Evolutionary conservation across 2,797 vertebrate genomes (phyloP).

Genomic region (Arrhamphus sclerolepis): DNA sequence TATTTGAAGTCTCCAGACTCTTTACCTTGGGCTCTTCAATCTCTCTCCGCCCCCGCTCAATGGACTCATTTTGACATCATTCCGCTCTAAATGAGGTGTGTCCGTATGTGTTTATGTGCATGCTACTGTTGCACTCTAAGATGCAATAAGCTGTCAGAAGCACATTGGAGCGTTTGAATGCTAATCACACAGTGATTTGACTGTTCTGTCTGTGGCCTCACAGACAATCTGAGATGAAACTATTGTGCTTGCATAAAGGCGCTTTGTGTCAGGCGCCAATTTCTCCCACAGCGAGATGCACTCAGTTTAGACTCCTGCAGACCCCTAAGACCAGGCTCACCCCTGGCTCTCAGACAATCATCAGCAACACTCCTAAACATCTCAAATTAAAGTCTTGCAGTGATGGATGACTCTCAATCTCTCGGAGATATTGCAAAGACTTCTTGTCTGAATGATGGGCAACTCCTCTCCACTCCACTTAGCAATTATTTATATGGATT

Average conservation of each 20-base stretch:
- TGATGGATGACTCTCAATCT: constrained; percentile 82
- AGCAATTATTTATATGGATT: constrained; percentile 82
- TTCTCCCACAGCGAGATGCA: constrained; percentile 30
- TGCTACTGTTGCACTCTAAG: constrained; percentile 12
- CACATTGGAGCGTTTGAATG: constrained; percentile 45
- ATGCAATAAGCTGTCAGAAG: constrained; percentile 54
- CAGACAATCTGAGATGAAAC: constrained; percentile 35
- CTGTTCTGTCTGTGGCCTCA: constrained; percentile 31
- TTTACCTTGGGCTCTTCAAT: constrained; percentile 72
- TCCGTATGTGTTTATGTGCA: constrained; percentile 16
- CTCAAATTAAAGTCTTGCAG: constrained; percentile 80
- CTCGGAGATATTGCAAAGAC: constrained; percentile 77
- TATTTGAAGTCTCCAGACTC: constrained; percentile 71
- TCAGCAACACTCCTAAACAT: constrained; percentile 77
- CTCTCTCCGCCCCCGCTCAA: constrained; percentile 49
- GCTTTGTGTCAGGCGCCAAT: constrained; percentile 45
- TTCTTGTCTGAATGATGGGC: constrained; percentile 76
- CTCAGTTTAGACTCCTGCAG: constrained; percentile 46
- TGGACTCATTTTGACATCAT: constrained; percentile 64
- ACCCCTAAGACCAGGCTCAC: constrained; percentile 42
- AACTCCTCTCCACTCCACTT: constrained; percentile 69
- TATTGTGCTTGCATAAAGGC: constrained; percentile 27
- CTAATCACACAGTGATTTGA: constrained; percentile 46
- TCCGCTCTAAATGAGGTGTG: constrained; percentile 61
- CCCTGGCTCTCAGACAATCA: constrained; percentile 69